Conservation (phyloP, 2,888 invertebrate genomes). For the Hybos culiciformis region DNA sequence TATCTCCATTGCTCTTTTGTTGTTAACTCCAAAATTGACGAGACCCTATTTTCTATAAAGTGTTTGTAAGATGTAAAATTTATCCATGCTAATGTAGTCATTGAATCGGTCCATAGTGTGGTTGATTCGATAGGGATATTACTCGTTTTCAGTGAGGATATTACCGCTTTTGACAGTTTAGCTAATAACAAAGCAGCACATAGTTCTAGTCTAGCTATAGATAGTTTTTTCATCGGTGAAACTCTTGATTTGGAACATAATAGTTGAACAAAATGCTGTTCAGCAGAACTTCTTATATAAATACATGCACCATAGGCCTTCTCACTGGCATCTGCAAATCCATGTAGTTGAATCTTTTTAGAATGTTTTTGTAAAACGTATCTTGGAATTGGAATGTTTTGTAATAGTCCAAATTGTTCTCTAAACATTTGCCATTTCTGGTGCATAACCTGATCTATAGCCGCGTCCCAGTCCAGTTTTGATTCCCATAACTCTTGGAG, state of each 20-base stretch:
- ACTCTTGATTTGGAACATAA: constrained; percentile 10
- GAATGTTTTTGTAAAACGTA: background rate
- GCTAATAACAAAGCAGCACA: constrained; percentile 8
- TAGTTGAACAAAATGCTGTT: background rate
- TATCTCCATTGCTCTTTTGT: constrained; percentile 7
- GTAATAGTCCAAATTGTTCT: background rate
- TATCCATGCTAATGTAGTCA: too few species aligned
- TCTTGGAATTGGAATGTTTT: background rate
- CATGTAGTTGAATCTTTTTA: constrained; percentile 2
- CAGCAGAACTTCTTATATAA: constrained; percentile 2
- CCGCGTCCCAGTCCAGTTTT: background rate
- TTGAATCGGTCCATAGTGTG: too few species aligned
- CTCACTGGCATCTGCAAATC: constrained; percentile 5
- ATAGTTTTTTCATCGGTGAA: constrained; percentile 6
- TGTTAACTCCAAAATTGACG: constrained; percentile 3
- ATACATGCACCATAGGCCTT: constrained; percentile 5
- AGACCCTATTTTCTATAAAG: constrained; percentile 9
- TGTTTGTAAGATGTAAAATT: too few species aligned
- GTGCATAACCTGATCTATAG: background rate
- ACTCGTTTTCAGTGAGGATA: too few species aligned
- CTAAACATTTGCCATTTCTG: background rate
- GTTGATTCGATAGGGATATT: too few species aligned
- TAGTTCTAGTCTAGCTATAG: constrained; percentile 8
- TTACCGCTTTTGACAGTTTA: too few species aligned
- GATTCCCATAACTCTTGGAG: constrained; percentile 7